phyloP scores from a whole-genome alignment of 1,140 invertebrate genomes.

The Drosophila miranda region DNA sequence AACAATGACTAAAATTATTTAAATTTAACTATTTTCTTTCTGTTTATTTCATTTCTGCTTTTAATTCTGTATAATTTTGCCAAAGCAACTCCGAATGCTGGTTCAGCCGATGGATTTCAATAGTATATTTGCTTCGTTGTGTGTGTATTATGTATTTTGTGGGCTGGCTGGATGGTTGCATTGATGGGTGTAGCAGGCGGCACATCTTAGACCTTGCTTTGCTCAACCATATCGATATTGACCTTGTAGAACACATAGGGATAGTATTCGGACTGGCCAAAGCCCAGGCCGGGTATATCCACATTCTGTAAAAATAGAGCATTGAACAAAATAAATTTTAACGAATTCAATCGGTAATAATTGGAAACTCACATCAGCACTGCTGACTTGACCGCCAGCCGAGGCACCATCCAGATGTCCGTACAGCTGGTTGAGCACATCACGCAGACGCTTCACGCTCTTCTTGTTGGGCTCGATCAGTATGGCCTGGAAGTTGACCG shows the following conservation, averaged over 20 bases:
- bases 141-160: constrained; percentile 40
- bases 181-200: constrained; percentile 11
- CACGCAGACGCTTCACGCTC: constrained; percentile 93
- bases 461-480: constrained; percentile 97
- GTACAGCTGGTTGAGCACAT: constrained; percentile 96
- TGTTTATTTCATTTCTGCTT: constrained; percentile 40
- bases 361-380: constrained; percentile 66
- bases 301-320: constrained; percentile 85
- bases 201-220: constrained; percentile 73
- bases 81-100: constrained; percentile 51
- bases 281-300: constrained; percentile 95
- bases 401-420: constrained; percentile 97
- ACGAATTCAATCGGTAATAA: not conserved
- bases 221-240: constrained; percentile 96
- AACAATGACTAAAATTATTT: constrained; percentile 81
- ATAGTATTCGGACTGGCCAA: constrained; percentile 96
- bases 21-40: constrained; percentile 60
- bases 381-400: constrained; percentile 84
- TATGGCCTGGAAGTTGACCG: constrained; percentile 99
- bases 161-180: constrained; percentile 34
- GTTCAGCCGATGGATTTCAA: constrained; percentile 25
- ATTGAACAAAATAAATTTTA: constrained; percentile 15
- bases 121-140: constrained; percentile 23
- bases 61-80: constrained; percentile 12
- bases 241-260: constrained; percentile 99